Evolutionary conservation across 2,797 vertebrate genomes (phyloP), one percentile per base, ranked within the genome.

Genomic region (Loriculus beryllinus): DNA sequence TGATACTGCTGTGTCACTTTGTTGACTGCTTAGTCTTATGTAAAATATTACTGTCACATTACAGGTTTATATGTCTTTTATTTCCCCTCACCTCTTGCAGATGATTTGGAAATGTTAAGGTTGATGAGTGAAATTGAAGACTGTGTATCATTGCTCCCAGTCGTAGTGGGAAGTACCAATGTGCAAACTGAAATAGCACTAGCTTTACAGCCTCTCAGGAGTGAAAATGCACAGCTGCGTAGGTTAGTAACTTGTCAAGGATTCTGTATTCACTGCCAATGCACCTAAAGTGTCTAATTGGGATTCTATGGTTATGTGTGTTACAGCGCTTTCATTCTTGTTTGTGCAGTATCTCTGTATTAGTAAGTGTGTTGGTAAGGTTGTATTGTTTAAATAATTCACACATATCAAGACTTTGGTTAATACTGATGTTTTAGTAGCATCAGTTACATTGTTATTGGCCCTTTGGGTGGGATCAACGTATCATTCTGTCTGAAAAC

Each of bases 151-250:
- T 39, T 98, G 23, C 96, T 99, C 14, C 98, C 97, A 59, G 85
- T 96, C 25, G 82, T 97, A 21, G 93, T 91, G 70, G 98, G 90
- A 23, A 94, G 86, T 60, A 96, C 79, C 0, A 96, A 97, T 79
- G 28, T 95, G 49, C 98, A 98, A 42, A 96, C 98, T 62, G 98
- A 98, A 91, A 96, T 98, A 52, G 98, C 98, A 3, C 72, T 98
- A n/a, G 98, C 98, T 29, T 37, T 98, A 14, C 98, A 98, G 52
- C 98, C 98, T 2, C 97, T 99, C 63, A 97, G 98, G 86, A 98
- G 96, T 92, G 98, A 99, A 97, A 99, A 99, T 22, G 85, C 95
- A 19, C 98, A 98, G 84, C 97, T 99, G 57, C 98, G 97, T 94
- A 98, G 99, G 99, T 99, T 72, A 88, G 95, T 82, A 52, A 23